phyloP scores from a whole-genome alignment of 2,888 invertebrate species.

The Eupithecia inturbata region DNA sequence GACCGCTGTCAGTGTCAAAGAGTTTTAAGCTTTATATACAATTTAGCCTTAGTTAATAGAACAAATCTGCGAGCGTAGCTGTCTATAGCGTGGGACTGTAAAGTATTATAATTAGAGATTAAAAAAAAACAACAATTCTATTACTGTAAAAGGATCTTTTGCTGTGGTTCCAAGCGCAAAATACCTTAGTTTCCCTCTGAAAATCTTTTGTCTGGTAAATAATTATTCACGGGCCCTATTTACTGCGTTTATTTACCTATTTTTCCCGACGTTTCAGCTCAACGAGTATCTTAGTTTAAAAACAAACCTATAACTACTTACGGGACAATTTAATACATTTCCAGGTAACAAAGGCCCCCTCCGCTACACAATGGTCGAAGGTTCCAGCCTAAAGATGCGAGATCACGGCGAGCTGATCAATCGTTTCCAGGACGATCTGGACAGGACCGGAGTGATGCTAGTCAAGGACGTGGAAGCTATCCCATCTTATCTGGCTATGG shows the following conservation, averaged over 20 bases:
- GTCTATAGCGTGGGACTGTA: no score
- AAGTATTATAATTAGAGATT: no score
- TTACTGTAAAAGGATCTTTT: background rate
- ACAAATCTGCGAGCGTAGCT: no score
- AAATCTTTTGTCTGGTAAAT: background rate
- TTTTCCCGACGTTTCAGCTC: background rate
- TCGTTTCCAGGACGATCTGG: conserved; percentile 61
- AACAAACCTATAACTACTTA: no score
- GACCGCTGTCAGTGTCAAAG: no score
- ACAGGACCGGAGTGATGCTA: conserved; percentile 69
- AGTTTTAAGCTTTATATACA: no score
- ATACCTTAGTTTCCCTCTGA: background rate
- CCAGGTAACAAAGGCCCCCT: conserved; percentile 65
- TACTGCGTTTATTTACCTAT: no score
- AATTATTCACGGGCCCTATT: background rate
- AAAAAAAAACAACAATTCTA: no score
- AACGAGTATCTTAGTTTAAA: no score
- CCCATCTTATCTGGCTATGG: conserved; percentile 74
- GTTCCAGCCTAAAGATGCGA: conserved; percentile 58
- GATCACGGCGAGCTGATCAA: conserved; percentile 67
- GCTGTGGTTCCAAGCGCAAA: background rate
- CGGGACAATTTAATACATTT: no score
- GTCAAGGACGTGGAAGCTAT: conserved; percentile 69
- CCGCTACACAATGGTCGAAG: conserved; percentile 62
- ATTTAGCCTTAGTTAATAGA: no score